Conservation (phyloP, 2,888 invertebrate genomes). For the Escarpia spicata region DNA sequence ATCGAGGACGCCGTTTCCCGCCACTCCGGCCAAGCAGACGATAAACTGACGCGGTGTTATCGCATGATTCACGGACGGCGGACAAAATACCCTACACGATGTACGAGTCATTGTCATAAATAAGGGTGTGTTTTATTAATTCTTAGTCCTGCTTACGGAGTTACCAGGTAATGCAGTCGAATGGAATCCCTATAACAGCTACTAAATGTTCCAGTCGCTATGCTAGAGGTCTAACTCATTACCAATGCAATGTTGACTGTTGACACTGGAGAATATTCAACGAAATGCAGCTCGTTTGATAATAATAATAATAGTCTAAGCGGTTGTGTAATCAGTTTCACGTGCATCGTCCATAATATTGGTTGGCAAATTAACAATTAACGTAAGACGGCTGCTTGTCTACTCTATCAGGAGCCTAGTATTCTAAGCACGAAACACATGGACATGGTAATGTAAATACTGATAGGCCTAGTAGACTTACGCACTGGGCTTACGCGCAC, state of each 20-base stretch:
- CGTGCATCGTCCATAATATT: not conserved
- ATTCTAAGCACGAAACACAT: too few species aligned
- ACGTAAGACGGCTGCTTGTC: not conserved
- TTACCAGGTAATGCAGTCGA: not conserved
- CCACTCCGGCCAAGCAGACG: not conserved
- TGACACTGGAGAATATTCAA: not conserved
- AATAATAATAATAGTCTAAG: not conserved
- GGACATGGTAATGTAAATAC: too few species aligned
- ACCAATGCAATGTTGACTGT: not conserved
- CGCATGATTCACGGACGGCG: not conserved
- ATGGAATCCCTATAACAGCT: not conserved
- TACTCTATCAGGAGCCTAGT: too few species aligned
- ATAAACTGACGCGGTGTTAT: not conserved
- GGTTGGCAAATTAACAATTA: not conserved
- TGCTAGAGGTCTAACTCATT: not conserved
- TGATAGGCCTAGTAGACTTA: too few species aligned
- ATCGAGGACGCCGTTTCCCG: not conserved
- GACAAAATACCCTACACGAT: not conserved
- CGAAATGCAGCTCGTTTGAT: not conserved
- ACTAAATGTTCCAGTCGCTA: too few species aligned
- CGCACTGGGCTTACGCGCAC: too few species aligned
- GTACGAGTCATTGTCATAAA: not conserved
- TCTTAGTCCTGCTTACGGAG: not conserved
- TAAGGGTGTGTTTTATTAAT: not conserved
- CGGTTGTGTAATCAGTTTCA: not conserved